A percentile compares a stretch with the other conserved stretches of the same genome.
Evolutionary conservation across 2,888 invertebrate genomes (phyloP).

Genomic region (Ormyrus thymus): DNA sequence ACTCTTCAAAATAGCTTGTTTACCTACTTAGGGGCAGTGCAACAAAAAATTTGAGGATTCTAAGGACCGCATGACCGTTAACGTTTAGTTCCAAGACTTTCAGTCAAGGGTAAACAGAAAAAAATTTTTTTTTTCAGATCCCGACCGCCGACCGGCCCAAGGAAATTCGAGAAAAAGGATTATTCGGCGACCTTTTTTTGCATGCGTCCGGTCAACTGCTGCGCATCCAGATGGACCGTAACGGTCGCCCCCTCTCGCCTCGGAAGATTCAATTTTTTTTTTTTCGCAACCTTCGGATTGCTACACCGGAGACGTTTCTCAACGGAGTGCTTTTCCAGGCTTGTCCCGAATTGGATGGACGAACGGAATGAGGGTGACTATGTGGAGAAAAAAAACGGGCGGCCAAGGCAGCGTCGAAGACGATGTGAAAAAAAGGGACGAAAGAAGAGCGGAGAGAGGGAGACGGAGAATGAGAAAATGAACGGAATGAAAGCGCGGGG

Average conservation of each 20-base stretch:
- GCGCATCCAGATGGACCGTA: slow-evolving; percentile 39
- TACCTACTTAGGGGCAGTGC: slow-evolving; percentile 13
- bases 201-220: slow-evolving; percentile 21
- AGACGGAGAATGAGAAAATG: slow-evolving; percentile 48
- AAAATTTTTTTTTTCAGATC: slow-evolving; percentile 28
- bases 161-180: slow-evolving; percentile 53
- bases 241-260: slow-evolving; percentile 16
- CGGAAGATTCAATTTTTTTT: slow-evolving; percentile 44
- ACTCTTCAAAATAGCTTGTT: slow-evolving; percentile 46
- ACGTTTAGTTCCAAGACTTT: slow-evolving; percentile 49
- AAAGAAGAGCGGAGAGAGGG: slow-evolving; percentile 42
- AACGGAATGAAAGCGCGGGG: slow-evolving; percentile 54
- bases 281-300: slow-evolving; percentile 51
- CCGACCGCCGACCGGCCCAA: background rate
- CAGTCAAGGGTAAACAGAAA: slow-evolving; percentile 52
- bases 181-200: slow-evolving; percentile 44
- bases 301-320: slow-evolving; percentile 21
- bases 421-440: slow-evolving; percentile 35
- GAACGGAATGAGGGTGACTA: slow-evolving; percentile 14
- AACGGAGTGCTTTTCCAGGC: slow-evolving; percentile 38
- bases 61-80: slow-evolving; percentile 52
- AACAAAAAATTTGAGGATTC: slow-evolving; percentile 43
- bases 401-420: background rate
- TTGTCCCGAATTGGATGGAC: slow-evolving; percentile 43
- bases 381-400: slow-evolving; percentile 37